Percentiles rank a stretch among this genome's conserved stretches.
phyloP scores from a whole-genome alignment of 2,888 invertebrate species.

The Ormyrus labotus region DNA sequence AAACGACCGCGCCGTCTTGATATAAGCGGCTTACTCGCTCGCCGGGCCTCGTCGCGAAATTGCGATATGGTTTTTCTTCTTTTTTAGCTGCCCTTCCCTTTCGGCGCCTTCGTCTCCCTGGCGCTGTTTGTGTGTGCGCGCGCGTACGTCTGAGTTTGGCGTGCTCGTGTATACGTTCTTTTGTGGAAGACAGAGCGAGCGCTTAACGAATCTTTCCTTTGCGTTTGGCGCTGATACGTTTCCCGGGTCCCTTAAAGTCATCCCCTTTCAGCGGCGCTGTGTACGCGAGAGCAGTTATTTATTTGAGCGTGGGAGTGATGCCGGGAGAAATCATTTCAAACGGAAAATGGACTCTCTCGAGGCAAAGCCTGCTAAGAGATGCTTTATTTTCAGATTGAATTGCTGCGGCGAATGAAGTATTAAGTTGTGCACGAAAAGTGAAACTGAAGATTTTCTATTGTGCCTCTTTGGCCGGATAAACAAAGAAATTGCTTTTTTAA shows the following conservation, averaged over 20 bases:
- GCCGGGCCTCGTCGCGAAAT: slow-evolving; percentile 57
- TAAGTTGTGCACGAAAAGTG: too few species aligned
- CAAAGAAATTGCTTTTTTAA: too few species aligned
- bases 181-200: neutral
- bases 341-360: neutral
- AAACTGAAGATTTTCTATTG: too few species aligned
- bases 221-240: neutral
- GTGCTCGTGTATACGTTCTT: neutral
- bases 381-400: too few species aligned
- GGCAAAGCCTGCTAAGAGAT: neutral
- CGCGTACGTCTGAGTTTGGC: too few species aligned
- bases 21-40: slow-evolving; percentile 61
- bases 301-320: neutral
- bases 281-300: neutral
- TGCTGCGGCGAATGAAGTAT: too few species aligned
- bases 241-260: neutral
- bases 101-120: too few species aligned
- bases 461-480: too few species aligned
- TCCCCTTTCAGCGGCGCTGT: too few species aligned
- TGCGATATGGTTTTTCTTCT: slow-evolving; percentile 57
- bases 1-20: slow-evolving; percentile 59
- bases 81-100: slow-evolving; percentile 1
- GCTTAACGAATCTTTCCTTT: slow-evolving; percentile 27
- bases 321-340: slow-evolving; percentile 22
- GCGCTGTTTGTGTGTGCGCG: too few species aligned